Base-by-base conservation (phyloP, 2,888 invertebrate species). In the Thera obeliscata region DNA sequence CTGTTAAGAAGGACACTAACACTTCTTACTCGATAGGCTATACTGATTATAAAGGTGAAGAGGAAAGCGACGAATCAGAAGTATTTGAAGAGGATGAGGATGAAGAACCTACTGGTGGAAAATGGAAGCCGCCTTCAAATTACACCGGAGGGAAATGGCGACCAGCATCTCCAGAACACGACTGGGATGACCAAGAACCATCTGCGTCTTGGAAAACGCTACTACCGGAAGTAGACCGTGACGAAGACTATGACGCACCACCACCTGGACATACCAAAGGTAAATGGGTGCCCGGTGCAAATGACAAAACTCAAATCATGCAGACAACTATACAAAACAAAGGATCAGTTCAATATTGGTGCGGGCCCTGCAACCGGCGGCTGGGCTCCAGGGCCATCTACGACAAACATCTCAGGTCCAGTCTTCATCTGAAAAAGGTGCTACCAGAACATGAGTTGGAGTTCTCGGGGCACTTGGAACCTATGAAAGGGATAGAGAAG, bases 251-350 rank as follows among this genome's bases (percentile, higher is more conserved):
- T 76, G 93, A 91, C 62, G 94, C 94, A 73, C 96, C 96, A 2
- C 96, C 96, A 0, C 95, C 96, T 2, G 95, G 94, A 50, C 95
- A 97, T 76, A 96, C 96, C 0, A 95, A 95, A 83, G 97, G 97
- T 0, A 98, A 98, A 91, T 97, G 97, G 97, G 94, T 97, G 61
- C 97, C 97, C 0, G 96, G 96, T 76, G 94, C 85, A 50, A 86
- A 88, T 62, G 93, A 93, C 50, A 94, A 93, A 86, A 94, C 84
- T 74, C 95, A 91, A 83, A 95, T 87, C 65, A 94, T 88, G 94
- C 94, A 89, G 80, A 94, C 85, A 63, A 95, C 87, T 69, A 91
- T 84, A 81, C 94, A 87, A 82, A 93, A 80, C 54, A 93, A 91
- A 81, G 93, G 92, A 8, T 87, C 94, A 0, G 94, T 95, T 2